Evolutionary conservation across 2,797 vertebrate species (phyloP), one percentile per base, ranked within the genome.

Genomic region (Pristis pectinata): DNA sequence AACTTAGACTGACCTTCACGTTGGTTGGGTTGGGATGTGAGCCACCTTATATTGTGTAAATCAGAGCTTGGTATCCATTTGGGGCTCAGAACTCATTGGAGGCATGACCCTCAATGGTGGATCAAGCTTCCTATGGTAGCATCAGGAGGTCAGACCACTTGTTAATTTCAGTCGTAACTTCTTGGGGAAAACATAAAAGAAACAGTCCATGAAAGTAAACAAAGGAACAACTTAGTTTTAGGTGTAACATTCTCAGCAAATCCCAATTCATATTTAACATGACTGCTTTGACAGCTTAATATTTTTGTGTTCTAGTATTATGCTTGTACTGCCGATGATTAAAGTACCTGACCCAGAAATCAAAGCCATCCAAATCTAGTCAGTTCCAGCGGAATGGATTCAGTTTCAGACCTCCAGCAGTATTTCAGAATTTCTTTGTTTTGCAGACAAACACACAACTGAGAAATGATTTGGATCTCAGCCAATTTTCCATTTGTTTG

Each of bases 401-500:
- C 11, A 34, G 11, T 30, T 27, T 59, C 83, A 87, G 83, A 61
- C 30, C 53, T n/a, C 13, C 10, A 34, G 30, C 34, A 19, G 17
- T 91, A 37, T 91, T 91, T 59, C 8, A 64, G 34, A 64, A 37
- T 91, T 22, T 41, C 34, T 64, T 91, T 91, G 59, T 91, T 91
- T 64, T 91, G 7, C 59, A 37, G 59, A 9, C 59, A 41, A 64
- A 9, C 34, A 19, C 87, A 24, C 87, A 64, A 64, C 19, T 91
- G 34, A 64, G 59, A 91, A 37, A 91, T 64, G 34, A 9, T 24
- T 91, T 91, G 87, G 87, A 64, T n/a, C 17, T 91, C 59, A 64
- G n/a, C 87, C 56, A 89, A 64, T 30, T 89, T 89, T 61, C 56
- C 85, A 89, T 19, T 91, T 91, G 87, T 91, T 37, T 64, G 30